phyloP scores from a whole-genome alignment of 2,888 invertebrate genomes.

The Calameuta idolon region DNA sequence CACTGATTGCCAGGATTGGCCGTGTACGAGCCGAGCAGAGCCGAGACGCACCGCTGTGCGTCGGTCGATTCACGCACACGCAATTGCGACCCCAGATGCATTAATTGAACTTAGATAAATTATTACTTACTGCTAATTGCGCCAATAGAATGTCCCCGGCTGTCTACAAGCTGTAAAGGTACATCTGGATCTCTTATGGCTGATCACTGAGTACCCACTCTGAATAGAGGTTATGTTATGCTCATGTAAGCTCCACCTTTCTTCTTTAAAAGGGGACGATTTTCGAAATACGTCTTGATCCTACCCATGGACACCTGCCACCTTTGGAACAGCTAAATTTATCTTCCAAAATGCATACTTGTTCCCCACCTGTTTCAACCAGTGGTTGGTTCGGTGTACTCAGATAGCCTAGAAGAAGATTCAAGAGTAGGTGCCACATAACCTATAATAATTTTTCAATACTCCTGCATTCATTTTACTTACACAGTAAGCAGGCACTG shows the following conservation, averaged over 20 bases:
- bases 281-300: neutral
- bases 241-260: neutral
- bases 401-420: neutral
- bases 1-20: neutral
- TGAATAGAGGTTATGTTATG: neutral
- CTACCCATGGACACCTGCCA: neutral
- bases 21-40: neutral
- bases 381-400: too few species aligned
- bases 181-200: neutral
- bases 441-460: neutral
- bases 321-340: neutral
- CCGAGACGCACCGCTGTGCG: neutral
- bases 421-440: neutral
- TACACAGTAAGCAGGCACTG: neutral
- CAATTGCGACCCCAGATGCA: conserved; percentile 40
- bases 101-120: conserved; percentile 62
- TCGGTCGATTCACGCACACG: neutral
- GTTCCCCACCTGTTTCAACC: neutral
- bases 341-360: neutral
- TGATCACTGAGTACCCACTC: neutral
- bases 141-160: conserved; percentile 27
- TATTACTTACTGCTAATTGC: conserved; percentile 63
- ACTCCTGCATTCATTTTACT: neutral
- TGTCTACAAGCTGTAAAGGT: neutral
- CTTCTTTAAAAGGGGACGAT: neutral